These are phyloP conservation scores for Nothobranchius kuhntae DNA, from an alignment of 2,113 vertebrate species.

Conservation along the genomic window DNA sequence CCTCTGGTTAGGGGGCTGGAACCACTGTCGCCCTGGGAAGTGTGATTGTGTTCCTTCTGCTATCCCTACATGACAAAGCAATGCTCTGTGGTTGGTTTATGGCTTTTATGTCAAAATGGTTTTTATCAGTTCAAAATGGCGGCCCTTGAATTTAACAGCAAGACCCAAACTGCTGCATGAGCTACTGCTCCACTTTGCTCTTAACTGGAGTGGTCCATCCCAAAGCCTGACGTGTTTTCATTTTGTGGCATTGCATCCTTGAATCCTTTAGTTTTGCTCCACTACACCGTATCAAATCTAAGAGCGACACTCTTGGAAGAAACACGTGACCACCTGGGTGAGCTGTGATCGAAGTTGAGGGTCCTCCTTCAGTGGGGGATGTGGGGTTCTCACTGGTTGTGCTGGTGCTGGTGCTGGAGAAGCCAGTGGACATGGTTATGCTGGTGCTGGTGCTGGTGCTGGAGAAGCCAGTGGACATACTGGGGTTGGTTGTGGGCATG, in stretches of 20 bases:
- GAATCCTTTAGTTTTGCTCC: background rate
- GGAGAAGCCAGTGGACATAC: background rate
- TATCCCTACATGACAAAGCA: background rate
- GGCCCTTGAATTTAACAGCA: background rate
- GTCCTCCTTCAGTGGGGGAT: slow-evolving; percentile 31
- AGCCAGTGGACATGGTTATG: background rate
- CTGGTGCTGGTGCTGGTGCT: slow-evolving; percentile 3
- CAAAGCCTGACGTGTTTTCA: background rate
- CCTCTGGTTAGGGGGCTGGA: too few relatives aligned
- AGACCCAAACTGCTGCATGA: background rate
- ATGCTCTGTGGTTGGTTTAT: slow-evolving; percentile 20
- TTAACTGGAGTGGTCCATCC: background rate
- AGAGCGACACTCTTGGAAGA: background rate
- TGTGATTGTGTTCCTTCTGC: too few relatives aligned
- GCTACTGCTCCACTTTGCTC: background rate
- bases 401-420: background rate
- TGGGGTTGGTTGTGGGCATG: slow-evolving; percentile 3
- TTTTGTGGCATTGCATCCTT: background rate
- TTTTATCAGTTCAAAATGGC: background rate
- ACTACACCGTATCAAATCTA: background rate
- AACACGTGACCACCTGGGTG: slow-evolving; percentile 40
- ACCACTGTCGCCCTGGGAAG: too few relatives aligned
- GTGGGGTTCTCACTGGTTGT: slow-evolving; percentile 14
- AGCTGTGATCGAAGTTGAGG: slow-evolving; percentile 21
- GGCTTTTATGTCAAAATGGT: slow-evolving; percentile 7